A percentile compares a stretch with the other conserved stretches of the same genome.
Evolutionary conservation across 2,888 invertebrate species (phyloP).

Genomic region (Thereva unica): DNA sequence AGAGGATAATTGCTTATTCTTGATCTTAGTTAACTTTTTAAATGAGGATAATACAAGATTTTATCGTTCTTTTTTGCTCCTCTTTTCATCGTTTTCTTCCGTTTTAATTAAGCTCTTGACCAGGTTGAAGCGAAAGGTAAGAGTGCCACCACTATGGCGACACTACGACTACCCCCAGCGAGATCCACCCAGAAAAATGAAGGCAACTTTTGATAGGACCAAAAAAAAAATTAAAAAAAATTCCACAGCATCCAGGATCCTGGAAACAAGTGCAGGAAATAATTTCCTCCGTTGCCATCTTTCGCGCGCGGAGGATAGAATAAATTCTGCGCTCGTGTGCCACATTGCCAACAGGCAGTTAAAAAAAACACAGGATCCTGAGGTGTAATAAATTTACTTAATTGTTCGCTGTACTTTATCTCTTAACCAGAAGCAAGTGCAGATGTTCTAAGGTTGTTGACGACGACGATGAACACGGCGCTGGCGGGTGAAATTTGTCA

Average conservation of each 20-base stretch:
- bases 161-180: no score
- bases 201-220: not conserved
- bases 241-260: not conserved
- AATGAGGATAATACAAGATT: conserved; percentile 12
- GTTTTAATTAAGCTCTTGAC: conserved; percentile 31
- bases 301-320: conserved; percentile 22
- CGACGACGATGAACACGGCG: no score
- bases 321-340: conserved; percentile 22
- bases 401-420: conserved; percentile 29
- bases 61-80: not conserved
- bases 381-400: conserved; percentile 34
- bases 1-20: conserved; percentile 2
- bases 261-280: conserved; percentile 13
- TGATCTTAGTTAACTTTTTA: conserved; percentile 11
- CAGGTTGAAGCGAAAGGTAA: conserved; percentile 17
- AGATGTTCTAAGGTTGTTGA: not conserved
- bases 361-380: conserved; percentile 16
- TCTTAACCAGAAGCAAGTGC: conserved; percentile 10
- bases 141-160: not conserved
- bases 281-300: conserved; percentile 14
- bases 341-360: conserved; percentile 31
- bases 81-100: not conserved
- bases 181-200: no score
- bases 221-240: not conserved
- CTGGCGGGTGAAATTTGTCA: no score